Evolutionary conservation across 2,888 invertebrate species (phyloP), one percentile per base, ranked within the genome.

Genomic region (Cenopis cana): DNA sequence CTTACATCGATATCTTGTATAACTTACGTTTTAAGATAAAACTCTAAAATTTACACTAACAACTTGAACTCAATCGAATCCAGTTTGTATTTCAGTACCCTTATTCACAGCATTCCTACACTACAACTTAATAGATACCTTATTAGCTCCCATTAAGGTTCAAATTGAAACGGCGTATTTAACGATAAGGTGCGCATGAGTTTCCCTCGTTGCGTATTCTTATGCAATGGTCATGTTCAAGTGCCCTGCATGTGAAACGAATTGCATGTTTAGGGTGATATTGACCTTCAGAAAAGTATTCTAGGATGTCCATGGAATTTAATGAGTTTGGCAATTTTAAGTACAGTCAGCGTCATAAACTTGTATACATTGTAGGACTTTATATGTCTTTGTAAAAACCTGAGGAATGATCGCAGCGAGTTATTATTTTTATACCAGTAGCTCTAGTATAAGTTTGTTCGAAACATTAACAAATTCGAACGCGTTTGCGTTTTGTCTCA

Each of bases 221-320:
- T 62, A 62, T 62, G 50, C 17, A 62, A 62, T 14, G 61, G 61
- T 62, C 61, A 61, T 61, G 61, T 61, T 61, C 61, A 61, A 61
- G 61, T 49, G 60, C 5, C 11, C n/a, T 49, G 10, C 33, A 52
- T 52, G 52, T 52, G 18, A 24, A 11, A 52, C 52, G 52, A 52
- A 52, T 24, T 52, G 52, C 52, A 12, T 52, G 11, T 20, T 52
- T 24, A 11, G 52, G 24, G 24, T 52, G 52, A 11, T 52, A 52
- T 52, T 52, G 52, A 52, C 52, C 52, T 52, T 52, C 24, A 12
- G 20, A 18, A 50, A 46, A n/a, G n/a, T 46, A 8, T 46, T 46
- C 46, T 46, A 46, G n/a, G 46, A 46, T 14, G 46, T 12, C n/a
- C 12, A 41, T 14, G 12, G 41, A 41, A 14, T 41, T 41, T 41